Evolutionary conservation across 2,888 invertebrate species (phyloP).

Genomic region (Disparrhopalites patrizii): DNA sequence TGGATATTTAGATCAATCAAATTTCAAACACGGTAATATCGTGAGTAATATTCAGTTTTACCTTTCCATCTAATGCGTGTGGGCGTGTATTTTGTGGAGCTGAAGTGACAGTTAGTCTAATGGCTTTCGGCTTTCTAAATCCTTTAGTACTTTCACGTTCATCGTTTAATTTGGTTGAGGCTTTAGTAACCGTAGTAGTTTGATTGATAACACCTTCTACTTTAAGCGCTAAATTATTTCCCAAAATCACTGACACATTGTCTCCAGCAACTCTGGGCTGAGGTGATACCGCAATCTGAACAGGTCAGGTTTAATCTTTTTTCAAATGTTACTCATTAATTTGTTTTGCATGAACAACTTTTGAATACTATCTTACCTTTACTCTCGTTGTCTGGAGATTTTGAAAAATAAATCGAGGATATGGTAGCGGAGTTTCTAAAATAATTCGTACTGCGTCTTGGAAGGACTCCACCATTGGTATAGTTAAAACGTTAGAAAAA

Average conservation of each 20-base stretch:
- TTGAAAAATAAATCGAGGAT: slow-evolving; percentile 79
- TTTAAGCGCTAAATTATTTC: slow-evolving; percentile 82
- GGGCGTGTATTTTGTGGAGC: slow-evolving; percentile 36
- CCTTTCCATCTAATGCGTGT: slow-evolving; percentile 38
- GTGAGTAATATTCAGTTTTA: no score
- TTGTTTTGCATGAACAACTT: neutral
- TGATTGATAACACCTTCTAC: slow-evolving; percentile 88
- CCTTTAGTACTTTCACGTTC: slow-evolving; percentile 9
- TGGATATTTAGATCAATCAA: no score
- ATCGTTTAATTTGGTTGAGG: neutral
- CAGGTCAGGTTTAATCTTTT: neutral
- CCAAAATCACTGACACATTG: slow-evolving; percentile 74
- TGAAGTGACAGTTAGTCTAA: slow-evolving; percentile 44
- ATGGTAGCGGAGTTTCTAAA: slow-evolving; percentile 62
- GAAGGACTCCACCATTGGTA: slow-evolving; percentile 52
- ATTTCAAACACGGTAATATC: no score
- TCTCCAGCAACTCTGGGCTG: slow-evolving; percentile 76
- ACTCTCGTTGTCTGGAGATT: slow-evolving; percentile 75
- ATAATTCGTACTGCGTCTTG: slow-evolving; percentile 54
- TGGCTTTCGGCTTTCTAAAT: slow-evolving; percentile 46
- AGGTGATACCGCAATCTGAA: slow-evolving; percentile 71
- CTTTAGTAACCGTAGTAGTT: slow-evolving; percentile 26
- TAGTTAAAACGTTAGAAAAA: slow-evolving; percentile 52
- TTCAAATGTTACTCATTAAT: neutral
- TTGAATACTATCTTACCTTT: slow-evolving; percentile 55